phyloP scores from a whole-genome alignment of 2,113 vertebrate genomes.

The Chaetodon trifascialis region DNA sequence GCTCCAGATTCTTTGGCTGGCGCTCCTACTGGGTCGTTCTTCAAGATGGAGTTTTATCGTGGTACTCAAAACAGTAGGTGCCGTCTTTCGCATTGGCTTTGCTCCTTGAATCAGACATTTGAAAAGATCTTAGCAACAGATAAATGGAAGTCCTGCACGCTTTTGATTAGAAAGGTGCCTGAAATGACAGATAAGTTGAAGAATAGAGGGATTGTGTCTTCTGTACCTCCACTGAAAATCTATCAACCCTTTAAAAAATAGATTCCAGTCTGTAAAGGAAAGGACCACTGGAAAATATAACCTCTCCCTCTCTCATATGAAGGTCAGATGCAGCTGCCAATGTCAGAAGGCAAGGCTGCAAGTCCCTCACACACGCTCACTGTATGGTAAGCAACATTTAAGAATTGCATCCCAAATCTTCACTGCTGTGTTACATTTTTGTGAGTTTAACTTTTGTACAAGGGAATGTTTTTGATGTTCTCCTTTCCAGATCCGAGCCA shows the following conservation, averaged over 20 bases:
- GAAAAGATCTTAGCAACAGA: constrained; percentile 5
- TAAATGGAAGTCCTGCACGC: neutral
- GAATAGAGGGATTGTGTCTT: constrained; percentile 6
- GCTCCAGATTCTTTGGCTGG: constrained; percentile 95
- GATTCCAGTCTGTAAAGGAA: constrained; percentile 1
- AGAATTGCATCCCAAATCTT: neutral
- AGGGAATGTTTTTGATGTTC: constrained; percentile 12
- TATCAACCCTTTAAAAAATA: neutral
- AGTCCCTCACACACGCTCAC: constrained; percentile 91
- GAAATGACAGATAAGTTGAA: constrained; percentile 1
- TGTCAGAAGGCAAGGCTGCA: constrained; percentile 91
- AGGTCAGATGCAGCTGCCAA: constrained; percentile 90
- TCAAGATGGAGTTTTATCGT: constrained; percentile 94
- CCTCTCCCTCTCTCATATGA: constrained; percentile 2
- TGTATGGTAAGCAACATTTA: constrained; percentile 88
- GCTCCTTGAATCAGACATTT: constrained; percentile 36
- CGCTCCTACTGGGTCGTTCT: constrained; percentile 93
- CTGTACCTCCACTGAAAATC: neutral
- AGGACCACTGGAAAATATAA: neutral
- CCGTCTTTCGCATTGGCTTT: constrained; percentile 14
- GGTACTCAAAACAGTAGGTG: constrained; percentile 96
- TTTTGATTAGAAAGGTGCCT: constrained; percentile 32
- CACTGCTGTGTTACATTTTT: neutral
- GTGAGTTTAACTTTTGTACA: neutral
- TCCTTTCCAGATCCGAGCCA: constrained; percentile 87